Conservation (phyloP, 2,113 vertebrate genomes). For the Condylura cristata region DNA sequence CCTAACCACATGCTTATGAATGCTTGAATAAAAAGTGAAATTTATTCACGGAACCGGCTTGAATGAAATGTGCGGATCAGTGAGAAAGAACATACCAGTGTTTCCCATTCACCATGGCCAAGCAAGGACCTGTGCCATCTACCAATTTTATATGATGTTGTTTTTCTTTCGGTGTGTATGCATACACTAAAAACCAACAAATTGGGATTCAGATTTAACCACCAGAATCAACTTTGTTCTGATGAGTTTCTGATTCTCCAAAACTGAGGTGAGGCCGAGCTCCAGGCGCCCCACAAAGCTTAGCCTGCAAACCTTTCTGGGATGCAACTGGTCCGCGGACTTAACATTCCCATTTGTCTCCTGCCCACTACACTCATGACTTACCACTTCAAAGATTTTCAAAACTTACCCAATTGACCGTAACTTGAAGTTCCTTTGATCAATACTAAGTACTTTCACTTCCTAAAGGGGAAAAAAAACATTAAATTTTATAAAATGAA, state of each 20-base stretch:
- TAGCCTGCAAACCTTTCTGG: not conserved
- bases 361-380: not conserved
- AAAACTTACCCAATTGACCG: slow-evolving; percentile 94
- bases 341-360: not conserved
- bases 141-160: not conserved
- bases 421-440: slow-evolving; percentile 91
- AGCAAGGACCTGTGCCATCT: not conserved
- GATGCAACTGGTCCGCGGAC: not conserved
- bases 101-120: not conserved
- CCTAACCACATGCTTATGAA: slow-evolving; percentile 3
- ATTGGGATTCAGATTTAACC: not conserved
- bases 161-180: not conserved
- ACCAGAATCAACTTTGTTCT: not conserved
- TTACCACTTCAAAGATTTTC: not conserved
- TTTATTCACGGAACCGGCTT: slow-evolving; percentile 1
- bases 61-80: not conserved
- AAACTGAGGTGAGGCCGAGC: not conserved
- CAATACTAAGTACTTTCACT: slow-evolving; percentile 94
- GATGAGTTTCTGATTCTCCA: not conserved
- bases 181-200: not conserved
- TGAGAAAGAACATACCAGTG: not conserved
- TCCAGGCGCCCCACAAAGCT: not conserved
- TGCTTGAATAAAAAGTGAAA: not conserved
- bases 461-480: slow-evolving; percentile 87
- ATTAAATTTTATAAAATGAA: slow-evolving; percentile 1